Percentiles rank a stretch among this genome's conserved stretches.
Evolutionary conservation across 2,113 vertebrate species (phyloP).

Genomic region (Lanius ludovicianus): DNA sequence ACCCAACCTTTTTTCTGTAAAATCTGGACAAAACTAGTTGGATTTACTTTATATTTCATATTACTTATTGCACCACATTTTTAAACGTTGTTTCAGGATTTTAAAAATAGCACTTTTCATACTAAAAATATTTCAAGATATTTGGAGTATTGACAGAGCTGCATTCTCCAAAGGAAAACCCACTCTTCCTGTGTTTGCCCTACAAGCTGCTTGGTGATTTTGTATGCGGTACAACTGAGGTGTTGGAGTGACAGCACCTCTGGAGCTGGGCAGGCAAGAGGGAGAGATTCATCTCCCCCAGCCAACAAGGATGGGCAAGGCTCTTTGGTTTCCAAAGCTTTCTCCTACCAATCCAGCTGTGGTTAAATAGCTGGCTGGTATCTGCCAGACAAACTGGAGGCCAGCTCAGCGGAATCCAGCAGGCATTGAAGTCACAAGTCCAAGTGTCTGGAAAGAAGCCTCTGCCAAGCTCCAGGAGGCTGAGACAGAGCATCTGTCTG

Average conservation of each 20-base stretch:
- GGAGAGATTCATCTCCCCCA: not conserved
- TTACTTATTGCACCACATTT: not conserved
- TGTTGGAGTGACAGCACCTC: not conserved
- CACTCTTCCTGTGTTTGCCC: rapidly evolving
- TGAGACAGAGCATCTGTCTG: not conserved
- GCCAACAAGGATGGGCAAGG: not conserved
- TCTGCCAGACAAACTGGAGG: not conserved
- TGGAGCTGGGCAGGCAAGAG: not conserved
- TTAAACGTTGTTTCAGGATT: not conserved
- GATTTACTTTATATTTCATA: not conserved
- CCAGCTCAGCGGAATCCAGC: not conserved
- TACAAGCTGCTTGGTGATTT: not conserved
- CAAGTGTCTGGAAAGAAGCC: not conserved
- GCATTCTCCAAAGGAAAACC: not conserved
- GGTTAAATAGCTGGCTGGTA: not conserved
- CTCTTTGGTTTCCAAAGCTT: not conserved
- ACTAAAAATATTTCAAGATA: not conserved
- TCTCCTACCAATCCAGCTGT: not conserved
- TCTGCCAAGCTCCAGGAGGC: not conserved
- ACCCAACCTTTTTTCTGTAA: not conserved
- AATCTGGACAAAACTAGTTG: not conserved
- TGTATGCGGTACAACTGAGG: rapidly evolving
- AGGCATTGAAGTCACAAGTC: not conserved
- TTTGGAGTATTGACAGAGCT: not conserved
- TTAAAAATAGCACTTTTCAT: not conserved